Evolutionary conservation across 2,797 vertebrate species (phyloP), one percentile per base, ranked within the genome.

Genomic region (Ibycter americanus): DNA sequence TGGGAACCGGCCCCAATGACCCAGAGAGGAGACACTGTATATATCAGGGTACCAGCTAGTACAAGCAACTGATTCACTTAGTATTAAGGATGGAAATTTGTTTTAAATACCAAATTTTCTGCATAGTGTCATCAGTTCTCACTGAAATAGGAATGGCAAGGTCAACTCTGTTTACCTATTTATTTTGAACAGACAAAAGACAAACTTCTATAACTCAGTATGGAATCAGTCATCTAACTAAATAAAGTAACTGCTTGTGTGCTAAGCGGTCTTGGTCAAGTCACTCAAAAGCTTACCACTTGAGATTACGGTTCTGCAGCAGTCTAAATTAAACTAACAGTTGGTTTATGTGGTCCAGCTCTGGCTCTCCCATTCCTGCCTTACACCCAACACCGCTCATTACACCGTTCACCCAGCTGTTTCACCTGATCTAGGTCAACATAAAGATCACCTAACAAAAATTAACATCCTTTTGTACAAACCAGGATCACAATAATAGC

Each of bases 241-340:
- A 96, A 92, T 65, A 87, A 91, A 89, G 76, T 54, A 95, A 92
- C 90, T 87, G 42, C 52, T 91, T 85, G 86, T 18, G 65, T 76
- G 66, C 77, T 83, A 19, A 76, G 66, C 0, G n/a, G 84, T 96
- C 87, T 89, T 79, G 65, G 82, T 89, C 62, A 95, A 86, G 72
- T 92, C 72, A 82, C 44, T 86, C 71, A 54, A 42, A 78, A 82
- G 36, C 16, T 82, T 66, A 82, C 90, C 77, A 87, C 89, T 86
- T 73, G 67, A 90, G 89, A 95, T 94, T 91, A 96, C 58, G 95
- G 84, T 62, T 87, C 83, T 84, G 46, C 56, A 94, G 72, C 61
- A 96, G 94, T 32, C 9, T 29, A 92, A 97, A 92, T 91, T 88
- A 92, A 95, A 95, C 82, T 90, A 87, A 80, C 58, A 81, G 74